Conservation (phyloP, 2,113 vertebrate genomes). For the Zonotrichia leucophrys region DNA sequence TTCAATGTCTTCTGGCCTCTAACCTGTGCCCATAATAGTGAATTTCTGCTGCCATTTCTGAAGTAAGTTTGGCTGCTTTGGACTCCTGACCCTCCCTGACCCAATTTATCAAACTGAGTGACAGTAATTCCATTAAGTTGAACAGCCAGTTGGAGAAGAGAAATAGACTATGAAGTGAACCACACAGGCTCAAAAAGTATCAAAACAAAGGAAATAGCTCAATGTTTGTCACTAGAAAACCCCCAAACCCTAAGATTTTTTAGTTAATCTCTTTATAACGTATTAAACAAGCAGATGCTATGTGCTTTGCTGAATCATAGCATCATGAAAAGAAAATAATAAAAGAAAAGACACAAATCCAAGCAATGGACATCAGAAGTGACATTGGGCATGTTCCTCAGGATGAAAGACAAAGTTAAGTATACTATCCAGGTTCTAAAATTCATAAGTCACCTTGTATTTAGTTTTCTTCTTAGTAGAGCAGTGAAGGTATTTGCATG, state of each 20-base stretch:
- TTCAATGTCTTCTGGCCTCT: not conserved
- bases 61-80: not conserved
- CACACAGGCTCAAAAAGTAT: not conserved
- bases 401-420: not conserved
- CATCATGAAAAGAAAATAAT: not conserved
- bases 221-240: not conserved
- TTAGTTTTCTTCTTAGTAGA: not conserved
- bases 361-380: not conserved
- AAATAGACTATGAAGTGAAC: not conserved
- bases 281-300: not conserved
- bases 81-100: not conserved
- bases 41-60: conserved; percentile 27
- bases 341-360: not conserved
- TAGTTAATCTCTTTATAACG: not conserved
- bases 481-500: not conserved
- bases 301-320: not conserved
- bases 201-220: not conserved
- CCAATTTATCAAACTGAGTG: not conserved
- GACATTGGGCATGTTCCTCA: not conserved
- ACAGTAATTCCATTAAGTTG: conserved; percentile 25
- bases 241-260: not conserved
- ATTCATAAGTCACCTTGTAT: not conserved
- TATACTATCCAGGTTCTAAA: not conserved
- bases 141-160: not conserved
- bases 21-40: not conserved